Base-by-base conservation (phyloP, 2,888 invertebrate species). In the Holacanthella duospinosa region DNA sequence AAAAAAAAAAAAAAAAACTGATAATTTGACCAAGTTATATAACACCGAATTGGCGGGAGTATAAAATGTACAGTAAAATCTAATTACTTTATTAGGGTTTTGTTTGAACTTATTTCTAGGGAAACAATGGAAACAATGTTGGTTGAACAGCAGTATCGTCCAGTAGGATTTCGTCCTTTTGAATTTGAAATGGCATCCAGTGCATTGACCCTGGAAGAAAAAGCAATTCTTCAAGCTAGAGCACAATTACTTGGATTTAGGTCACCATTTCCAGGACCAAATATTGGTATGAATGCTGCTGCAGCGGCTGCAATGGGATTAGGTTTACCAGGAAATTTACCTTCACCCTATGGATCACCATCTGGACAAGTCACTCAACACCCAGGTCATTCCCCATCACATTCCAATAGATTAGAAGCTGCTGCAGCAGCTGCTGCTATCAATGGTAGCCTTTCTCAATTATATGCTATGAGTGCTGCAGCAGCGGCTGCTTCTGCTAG, bases 81-180 rank as follows among this genome's bases (percentile, higher is more conserved):
- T 16, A 29, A 60, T 59, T 24, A 59, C 48, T 44, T 43, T 26
- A 59, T 59, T 48, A 43, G 4, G 43, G 43, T 43, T 16, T 59
- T 29, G 9, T 26, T 28, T 25, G 27, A 43, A 21, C 24, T 43
- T 19, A 61, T 44, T 67, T 80, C 72, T 84, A 89, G 91, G 79
- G 91, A 91, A 80, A 89, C 89, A 64, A 90, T 91, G 90, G 91
- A 91, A 78, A 86, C 86, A 61, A 87, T 91, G 86, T 77, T 90
- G 74, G 88, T 87, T 54, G 89, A 90, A 75, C 89, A 90, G 78
- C 88, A 89, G 74, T 85, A 89, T 74, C 85, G 89, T 57, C 85
- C 88, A 59, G 87, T 87, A 1, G 59, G 59, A 16, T 79, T 88
- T 72, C 84, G 88, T 59, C 86, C 88, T 43, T 86, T 87, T 74